Percentiles rank a stretch among this genome's conserved stretches.
Conservation (phyloP, 2,888 invertebrate genomes). For the Macaria notata region DNA sequence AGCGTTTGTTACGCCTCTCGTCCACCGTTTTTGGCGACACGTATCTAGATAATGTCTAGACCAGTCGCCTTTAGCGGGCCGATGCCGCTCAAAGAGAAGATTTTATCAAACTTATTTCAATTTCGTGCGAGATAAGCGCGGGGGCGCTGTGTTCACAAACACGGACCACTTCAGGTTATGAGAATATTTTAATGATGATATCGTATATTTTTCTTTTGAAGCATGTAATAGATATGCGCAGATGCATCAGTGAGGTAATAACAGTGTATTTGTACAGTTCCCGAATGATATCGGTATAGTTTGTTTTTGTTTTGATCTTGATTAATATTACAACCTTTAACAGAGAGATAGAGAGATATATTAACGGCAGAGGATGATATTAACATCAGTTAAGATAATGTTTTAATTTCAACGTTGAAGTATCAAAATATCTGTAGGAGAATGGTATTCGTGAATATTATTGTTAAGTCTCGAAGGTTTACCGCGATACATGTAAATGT, state of each 20-base stretch:
- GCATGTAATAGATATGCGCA: too few relatives aligned
- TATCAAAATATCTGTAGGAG: not conserved
- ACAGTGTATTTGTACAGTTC: too few relatives aligned
- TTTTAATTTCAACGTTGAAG: too few relatives aligned
- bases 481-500: conserved; percentile 68
- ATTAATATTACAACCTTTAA: too few relatives aligned
- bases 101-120: conserved; percentile 67
- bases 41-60: conserved; percentile 65
- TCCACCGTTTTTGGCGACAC: conserved; percentile 64
- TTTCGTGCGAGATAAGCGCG: conserved; percentile 58
- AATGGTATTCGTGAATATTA: conserved; percentile 23
- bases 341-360: too few relatives aligned
- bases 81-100: conserved; percentile 58
- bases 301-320: too few relatives aligned
- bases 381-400: too few relatives aligned
- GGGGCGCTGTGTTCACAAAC: conserved; percentile 39
- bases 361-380: too few relatives aligned
- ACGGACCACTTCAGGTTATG: not conserved
- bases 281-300: too few relatives aligned
- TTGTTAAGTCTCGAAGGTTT: conserved; percentile 44
- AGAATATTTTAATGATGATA: not conserved
- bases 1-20: conserved; percentile 59
- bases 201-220: too few relatives aligned
- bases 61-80: conserved; percentile 61
- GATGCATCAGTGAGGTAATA: too few relatives aligned